phyloP scores from a whole-genome alignment of 2,113 vertebrate species.

The Melanotaenia duboulayi region DNA sequence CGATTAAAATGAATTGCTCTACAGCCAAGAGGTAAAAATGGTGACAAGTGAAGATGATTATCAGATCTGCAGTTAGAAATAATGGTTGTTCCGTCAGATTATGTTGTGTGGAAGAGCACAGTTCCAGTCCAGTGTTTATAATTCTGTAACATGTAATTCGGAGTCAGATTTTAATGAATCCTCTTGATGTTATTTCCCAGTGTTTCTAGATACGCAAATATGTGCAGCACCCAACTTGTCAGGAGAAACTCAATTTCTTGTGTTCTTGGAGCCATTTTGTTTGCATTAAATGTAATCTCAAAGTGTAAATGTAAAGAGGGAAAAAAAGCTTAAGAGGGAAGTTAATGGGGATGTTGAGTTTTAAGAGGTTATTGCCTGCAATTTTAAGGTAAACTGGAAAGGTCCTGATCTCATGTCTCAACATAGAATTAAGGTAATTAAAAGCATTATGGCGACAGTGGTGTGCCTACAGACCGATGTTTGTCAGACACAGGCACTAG shows the following conservation, averaged over 20 bases:
- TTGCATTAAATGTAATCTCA: background rate
- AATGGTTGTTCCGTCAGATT: background rate
- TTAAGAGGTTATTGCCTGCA: slow-evolving; percentile 47
- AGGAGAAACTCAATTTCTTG: background rate
- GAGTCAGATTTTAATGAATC: no score
- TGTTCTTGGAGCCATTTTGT: background rate
- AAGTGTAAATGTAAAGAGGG: slow-evolving; percentile 3
- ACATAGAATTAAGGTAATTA: slow-evolving; percentile 78
- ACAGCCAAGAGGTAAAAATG: background rate
- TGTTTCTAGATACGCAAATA: no score
- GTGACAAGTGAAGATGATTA: background rate
- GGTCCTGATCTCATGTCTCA: slow-evolving; percentile 58
- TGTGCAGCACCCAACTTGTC: background rate
- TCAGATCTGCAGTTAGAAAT: background rate
- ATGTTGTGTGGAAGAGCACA: background rate
- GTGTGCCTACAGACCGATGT: slow-evolving; percentile 71
- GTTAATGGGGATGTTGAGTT: slow-evolving; percentile 32
- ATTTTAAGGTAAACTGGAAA: slow-evolving; percentile 63
- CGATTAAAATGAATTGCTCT: background rate
- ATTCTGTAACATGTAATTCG: no score
- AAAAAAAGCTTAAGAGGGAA: slow-evolving; percentile 7
- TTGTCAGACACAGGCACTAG: slow-evolving; percentile 67
- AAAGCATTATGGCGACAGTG: slow-evolving; percentile 62
- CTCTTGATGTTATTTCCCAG: background rate
- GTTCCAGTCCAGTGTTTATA: background rate